Evolutionary conservation across 1,140 invertebrate genomes (phyloP).

Genomic region (Drosophila auraria): DNA sequence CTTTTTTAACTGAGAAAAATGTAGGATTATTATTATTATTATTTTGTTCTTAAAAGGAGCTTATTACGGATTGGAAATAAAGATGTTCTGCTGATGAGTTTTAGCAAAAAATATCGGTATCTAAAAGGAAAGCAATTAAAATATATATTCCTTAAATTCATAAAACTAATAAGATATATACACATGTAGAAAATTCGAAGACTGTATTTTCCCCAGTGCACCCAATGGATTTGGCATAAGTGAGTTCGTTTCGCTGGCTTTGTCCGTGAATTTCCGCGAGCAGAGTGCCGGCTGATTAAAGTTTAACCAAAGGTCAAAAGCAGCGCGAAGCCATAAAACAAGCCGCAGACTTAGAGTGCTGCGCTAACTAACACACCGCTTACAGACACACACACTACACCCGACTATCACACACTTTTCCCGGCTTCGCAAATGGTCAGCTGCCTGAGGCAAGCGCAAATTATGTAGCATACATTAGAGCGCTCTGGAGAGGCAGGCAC

Average conservation of each 20-base stretch:
- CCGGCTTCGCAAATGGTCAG: constrained; percentile 45
- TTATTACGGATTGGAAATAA: background rate
- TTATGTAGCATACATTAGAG: constrained; percentile 80
- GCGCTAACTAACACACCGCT: constrained; percentile 30
- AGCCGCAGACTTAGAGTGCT: constrained; percentile 72
- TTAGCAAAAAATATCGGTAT: too few species aligned
- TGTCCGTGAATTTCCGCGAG: constrained; percentile 43
- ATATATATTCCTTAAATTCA: background rate
- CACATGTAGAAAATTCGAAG: too few species aligned
- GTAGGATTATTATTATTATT: too few species aligned
- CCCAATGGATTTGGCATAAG: constrained; percentile 11
- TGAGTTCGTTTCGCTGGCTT: constrained; percentile 22
- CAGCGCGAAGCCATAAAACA: constrained; percentile 82
- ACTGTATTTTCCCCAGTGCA: background rate
- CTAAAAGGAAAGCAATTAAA: too few species aligned
- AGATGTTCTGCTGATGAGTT: background rate
- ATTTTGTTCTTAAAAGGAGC: background rate
- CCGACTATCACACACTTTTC: background rate
- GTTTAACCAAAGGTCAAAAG: constrained; percentile 81
- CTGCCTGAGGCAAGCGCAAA: constrained; percentile 60
- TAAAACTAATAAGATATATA: background rate
- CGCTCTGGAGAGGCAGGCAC: background rate
- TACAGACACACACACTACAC: constrained; percentile 21
- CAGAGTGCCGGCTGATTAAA: constrained; percentile 66
- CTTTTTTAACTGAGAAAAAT: background rate